Percentiles rank a stretch among this genome's conserved stretches.
Evolutionary conservation across 2,797 vertebrate genomes (phyloP).

Genomic region (Chelon labrosus): DNA sequence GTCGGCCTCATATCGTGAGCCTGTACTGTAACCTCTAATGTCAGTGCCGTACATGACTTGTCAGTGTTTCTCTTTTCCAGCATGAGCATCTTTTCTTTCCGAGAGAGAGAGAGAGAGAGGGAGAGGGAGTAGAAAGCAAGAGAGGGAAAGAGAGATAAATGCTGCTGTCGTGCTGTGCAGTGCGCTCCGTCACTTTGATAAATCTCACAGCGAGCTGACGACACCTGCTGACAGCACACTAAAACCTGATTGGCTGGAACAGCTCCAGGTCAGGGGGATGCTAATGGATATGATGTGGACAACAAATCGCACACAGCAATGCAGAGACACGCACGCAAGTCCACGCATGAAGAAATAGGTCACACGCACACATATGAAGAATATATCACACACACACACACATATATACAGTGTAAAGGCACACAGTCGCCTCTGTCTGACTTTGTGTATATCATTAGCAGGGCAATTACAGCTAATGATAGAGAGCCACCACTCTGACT

Average conservation of each 20-base stretch:
- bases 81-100: slow-evolving; percentile 36
- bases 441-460: slow-evolving; percentile 64
- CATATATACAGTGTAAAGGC: slow-evolving; percentile 16
- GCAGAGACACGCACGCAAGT: slow-evolving; percentile 23
- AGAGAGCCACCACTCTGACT: slow-evolving; percentile 38
- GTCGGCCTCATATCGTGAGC: background rate
- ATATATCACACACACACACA: slow-evolving; percentile 22
- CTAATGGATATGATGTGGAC: slow-evolving; percentile 81
- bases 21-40: slow-evolving; percentile 2
- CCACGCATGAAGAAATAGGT: slow-evolving; percentile 42
- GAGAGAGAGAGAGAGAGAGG: slow-evolving; percentile 45
- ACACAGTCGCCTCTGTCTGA: slow-evolving; percentile 40
- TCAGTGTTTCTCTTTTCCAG: slow-evolving; percentile 26
- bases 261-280: slow-evolving; percentile 76
- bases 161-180: slow-evolving; percentile 77
- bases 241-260: slow-evolving; percentile 81
- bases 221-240: slow-evolving; percentile 84
- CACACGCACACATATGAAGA: slow-evolving; percentile 25
- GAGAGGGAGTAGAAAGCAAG: slow-evolving; percentile 32
- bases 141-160: slow-evolving; percentile 76
- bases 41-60: slow-evolving; percentile 1
- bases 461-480: slow-evolving; percentile 63
- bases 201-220: slow-evolving; percentile 82
- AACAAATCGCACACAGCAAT: slow-evolving; percentile 65
- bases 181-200: slow-evolving; percentile 83